Evolutionary conservation across 2,797 vertebrate species (phyloP).

Genomic region (Oryzias dopingdopingensis): DNA sequence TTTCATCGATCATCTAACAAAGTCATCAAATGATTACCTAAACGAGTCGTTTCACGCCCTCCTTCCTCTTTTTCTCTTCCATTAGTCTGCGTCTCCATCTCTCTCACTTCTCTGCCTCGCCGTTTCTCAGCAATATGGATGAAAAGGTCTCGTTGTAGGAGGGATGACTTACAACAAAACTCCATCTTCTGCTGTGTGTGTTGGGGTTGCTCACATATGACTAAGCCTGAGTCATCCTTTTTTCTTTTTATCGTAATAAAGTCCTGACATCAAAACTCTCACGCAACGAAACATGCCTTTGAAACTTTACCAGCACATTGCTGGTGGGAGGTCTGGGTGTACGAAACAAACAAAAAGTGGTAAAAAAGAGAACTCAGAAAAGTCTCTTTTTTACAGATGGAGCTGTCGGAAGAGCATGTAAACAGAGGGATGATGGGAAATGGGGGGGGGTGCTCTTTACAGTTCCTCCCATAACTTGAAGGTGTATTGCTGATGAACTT

Average conservation of each 20-base stretch:
- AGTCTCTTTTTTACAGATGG: neutral
- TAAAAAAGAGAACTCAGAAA: neutral
- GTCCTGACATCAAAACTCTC: constrained; percentile 46
- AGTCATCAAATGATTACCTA: constrained; percentile 40
- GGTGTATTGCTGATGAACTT: too few relatives aligned
- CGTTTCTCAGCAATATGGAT: constrained; percentile 54
- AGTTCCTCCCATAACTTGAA: too few relatives aligned
- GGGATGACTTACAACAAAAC: constrained; percentile 71
- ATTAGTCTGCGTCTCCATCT: constrained; percentile 33
- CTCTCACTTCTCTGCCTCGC: constrained; percentile 48
- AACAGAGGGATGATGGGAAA: too few relatives aligned
- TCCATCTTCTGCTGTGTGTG: constrained; percentile 55
- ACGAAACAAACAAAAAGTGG: constrained; percentile 2
- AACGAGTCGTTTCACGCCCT: constrained; percentile 49
- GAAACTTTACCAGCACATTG: constrained; percentile 9
- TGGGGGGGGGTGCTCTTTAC: too few relatives aligned
- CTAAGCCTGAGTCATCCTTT: constrained; percentile 73
- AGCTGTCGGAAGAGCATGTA: too few relatives aligned
- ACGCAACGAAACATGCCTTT: constrained; percentile 29
- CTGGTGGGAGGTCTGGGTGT: constrained; percentile 33
- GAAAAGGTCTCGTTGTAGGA: constrained; percentile 65
- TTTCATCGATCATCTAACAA: constrained; percentile 32
- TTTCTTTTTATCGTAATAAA: constrained; percentile 46
- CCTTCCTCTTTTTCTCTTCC: constrained; percentile 23
- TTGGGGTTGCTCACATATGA: constrained; percentile 60